phyloP scores from a whole-genome alignment of 2,888 invertebrate species.

The Polietes domitor region DNA sequence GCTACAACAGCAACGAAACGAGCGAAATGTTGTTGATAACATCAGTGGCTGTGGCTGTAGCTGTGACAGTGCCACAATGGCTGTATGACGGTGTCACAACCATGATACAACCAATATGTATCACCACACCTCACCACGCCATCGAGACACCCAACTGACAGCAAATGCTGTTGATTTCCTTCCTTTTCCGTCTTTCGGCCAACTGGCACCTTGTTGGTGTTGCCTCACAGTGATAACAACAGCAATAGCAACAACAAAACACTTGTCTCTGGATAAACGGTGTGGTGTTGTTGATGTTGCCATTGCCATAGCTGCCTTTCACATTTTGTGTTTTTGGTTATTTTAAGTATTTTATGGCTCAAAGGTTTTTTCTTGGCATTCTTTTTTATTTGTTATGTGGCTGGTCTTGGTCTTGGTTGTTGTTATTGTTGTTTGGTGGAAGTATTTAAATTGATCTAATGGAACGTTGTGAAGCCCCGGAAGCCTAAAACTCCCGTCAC shows the following conservation, averaged over 20 bases:
- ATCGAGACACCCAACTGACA: conserved; percentile 23
- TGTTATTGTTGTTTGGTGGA: conserved; percentile 1
- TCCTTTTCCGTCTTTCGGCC: not conserved
- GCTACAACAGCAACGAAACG: conserved; percentile 10
- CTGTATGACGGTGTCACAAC: conserved; percentile 15
- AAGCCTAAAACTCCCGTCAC: not conserved
- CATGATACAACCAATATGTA: conserved; percentile 25
- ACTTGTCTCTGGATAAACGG: not conserved
- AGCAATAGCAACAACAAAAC: not conserved
- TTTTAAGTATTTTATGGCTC: conserved; percentile 34
- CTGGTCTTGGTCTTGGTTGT: conserved; percentile 5
- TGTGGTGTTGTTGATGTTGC: not conserved
- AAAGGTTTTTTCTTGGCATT: conserved; percentile 1
- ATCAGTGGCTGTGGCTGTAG: not conserved
- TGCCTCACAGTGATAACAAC: not conserved
- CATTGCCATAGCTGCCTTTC: not conserved
- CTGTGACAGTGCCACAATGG: not conserved
- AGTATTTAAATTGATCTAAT: not conserved
- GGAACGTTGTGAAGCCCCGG: not conserved
- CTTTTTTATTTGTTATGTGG: not conserved
- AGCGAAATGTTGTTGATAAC: not conserved
- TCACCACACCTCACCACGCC: conserved; percentile 4
- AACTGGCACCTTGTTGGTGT: not conserved
- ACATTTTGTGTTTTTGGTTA: conserved; percentile 5
- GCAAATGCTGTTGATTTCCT: conserved; percentile 5